Evolutionary conservation across 2,113 vertebrate genomes (phyloP).

Genomic region (Thamnaconus septentrionalis): DNA sequence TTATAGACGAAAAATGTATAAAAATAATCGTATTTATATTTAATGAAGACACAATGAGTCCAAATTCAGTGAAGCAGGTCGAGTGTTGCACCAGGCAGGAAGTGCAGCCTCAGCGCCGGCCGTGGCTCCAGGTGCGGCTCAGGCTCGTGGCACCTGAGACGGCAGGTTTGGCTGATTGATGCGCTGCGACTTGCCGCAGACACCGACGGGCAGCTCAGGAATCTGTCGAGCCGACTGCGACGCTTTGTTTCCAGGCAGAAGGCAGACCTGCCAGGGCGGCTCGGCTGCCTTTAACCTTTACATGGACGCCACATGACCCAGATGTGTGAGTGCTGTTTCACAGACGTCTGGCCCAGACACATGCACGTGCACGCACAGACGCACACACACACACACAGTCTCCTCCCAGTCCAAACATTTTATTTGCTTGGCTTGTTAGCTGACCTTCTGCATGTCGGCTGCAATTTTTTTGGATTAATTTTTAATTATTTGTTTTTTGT

Average conservation of each 20-base stretch:
- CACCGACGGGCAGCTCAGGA: slow-evolving; percentile 42
- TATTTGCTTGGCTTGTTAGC: too few species aligned
- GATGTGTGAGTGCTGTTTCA: slow-evolving; percentile 10
- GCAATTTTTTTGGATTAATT: too few species aligned
- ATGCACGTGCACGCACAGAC: slow-evolving; percentile 8
- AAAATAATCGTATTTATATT: too few species aligned
- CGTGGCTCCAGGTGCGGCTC: slow-evolving; percentile 18
- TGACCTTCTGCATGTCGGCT: too few species aligned
- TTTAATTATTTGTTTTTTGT: too few species aligned
- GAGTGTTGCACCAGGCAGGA: slow-evolving; percentile 9
- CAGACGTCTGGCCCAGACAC: slow-evolving; percentile 24
- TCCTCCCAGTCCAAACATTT: too few species aligned
- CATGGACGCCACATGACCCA: slow-evolving; percentile 15
- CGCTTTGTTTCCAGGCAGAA: slow-evolving; percentile 42
- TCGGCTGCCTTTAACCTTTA: slow-evolving; percentile 33
- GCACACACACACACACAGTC: neutral
- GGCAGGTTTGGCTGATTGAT: slow-evolving; percentile 50
- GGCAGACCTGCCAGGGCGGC: slow-evolving; percentile 11
- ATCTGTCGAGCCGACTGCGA: slow-evolving; percentile 40
- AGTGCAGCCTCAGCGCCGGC: slow-evolving; percentile 42
- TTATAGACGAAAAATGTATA: too few species aligned
- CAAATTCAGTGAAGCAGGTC: too few species aligned
- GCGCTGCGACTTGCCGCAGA: slow-evolving; percentile 48
- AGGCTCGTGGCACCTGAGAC: slow-evolving; percentile 17
- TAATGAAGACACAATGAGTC: too few species aligned